Percentiles rank a stretch among this genome's conserved stretches.
These are phyloP conservation scores for Phortica okadai DNA, from an alignment of 2,888 invertebrate species.

Conservation along the genomic window DNA sequence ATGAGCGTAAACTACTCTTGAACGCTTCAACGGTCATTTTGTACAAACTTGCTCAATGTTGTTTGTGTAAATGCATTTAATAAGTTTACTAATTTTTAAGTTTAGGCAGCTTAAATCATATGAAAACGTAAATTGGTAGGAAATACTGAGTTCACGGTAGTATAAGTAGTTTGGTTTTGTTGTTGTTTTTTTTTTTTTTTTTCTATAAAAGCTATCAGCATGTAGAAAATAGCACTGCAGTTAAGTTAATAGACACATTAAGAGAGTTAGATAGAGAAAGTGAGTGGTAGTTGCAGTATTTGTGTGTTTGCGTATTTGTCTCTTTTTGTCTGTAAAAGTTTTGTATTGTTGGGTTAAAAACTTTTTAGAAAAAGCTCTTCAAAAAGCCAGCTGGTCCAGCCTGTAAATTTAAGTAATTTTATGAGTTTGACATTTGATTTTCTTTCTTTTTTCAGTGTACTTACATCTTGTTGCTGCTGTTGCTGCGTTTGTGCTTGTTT, in stretches of 20 bases:
- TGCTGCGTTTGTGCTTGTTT: constrained; percentile 89
- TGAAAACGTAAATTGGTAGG: constrained; percentile 13
- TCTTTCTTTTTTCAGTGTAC: constrained; percentile 37
- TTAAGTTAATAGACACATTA: not conserved
- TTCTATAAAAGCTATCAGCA: constrained; percentile 18
- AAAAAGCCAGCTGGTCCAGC: constrained; percentile 95
- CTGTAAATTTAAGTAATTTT: constrained; percentile 76
- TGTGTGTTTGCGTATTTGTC: not conserved
- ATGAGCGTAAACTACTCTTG: constrained; percentile 40
- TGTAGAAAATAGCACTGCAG: constrained; percentile 48
- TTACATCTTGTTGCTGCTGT: constrained; percentile 82
- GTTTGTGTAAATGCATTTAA: constrained; percentile 29
- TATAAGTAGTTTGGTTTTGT: constrained; percentile 31
- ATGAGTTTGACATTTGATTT: not conserved
- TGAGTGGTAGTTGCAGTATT: not conserved
- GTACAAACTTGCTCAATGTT: constrained; percentile 10
- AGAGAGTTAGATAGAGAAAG: not conserved
- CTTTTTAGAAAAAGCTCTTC: constrained; percentile 93
- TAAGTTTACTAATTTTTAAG: not conserved
- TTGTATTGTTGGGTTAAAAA: constrained; percentile 24
- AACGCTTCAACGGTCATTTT: constrained; percentile 42
- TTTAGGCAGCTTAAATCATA: constrained; percentile 21
- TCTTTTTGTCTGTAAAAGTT: constrained; percentile 29
- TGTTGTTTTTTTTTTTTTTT: constrained; percentile 36
- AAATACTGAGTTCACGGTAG: constrained; percentile 32